Evolutionary conservation across 2,888 invertebrate genomes (phyloP), one percentile per base, ranked within the genome.

Genomic region (Mythimna impura): DNA sequence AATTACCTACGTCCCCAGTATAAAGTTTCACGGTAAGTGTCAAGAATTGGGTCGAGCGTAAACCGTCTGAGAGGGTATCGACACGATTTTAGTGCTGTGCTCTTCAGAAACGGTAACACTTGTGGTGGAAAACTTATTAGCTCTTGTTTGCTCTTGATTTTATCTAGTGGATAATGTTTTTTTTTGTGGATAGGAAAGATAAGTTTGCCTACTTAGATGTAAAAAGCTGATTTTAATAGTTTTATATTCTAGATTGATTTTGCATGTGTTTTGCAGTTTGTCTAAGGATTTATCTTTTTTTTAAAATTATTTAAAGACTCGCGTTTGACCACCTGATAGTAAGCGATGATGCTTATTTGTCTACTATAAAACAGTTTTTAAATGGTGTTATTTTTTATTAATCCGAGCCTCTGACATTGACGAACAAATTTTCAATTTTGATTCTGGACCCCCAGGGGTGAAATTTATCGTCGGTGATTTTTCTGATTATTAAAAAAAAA

Each of bases 11-110:
- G 76, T 57, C 55, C 55, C n/a, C 30, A 43, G 63, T 80, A 80
- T 80, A 76, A 66, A 80, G 78, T 79, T 79, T 66, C 78, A 76
- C 81, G 58, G 54, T 64, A 71, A 80, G 78, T 79, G 70, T 79
- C 58, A 80, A 64, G 81, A 78, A 79, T 63, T 79, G 63, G 78
- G 78, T 79, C 78, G 76, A 80, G 70, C 66, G 60, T 79, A 70
- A 80, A 79, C 74, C 55, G 50, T 30, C 57, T 70, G 75, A 71
- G 78, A 64, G 76, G 78, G 70, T 64, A 50, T 34, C 66, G 66
- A 62, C 57, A 78, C 68, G 43, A 43, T 66, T 80, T 66, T 76
- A 79, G 78, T 79, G 71, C 66, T 76, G 66, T 30, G 58, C 63
- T 25, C 78, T 80, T 71, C 43, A 71, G 66, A 66, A 76, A 80